A percentile compares a stretch with the other conserved stretches of the same genome.
These are phyloP conservation scores for Plectropomus leopardus DNA, from an alignment of 2,113 vertebrate species.

Conservation along the genomic window DNA sequence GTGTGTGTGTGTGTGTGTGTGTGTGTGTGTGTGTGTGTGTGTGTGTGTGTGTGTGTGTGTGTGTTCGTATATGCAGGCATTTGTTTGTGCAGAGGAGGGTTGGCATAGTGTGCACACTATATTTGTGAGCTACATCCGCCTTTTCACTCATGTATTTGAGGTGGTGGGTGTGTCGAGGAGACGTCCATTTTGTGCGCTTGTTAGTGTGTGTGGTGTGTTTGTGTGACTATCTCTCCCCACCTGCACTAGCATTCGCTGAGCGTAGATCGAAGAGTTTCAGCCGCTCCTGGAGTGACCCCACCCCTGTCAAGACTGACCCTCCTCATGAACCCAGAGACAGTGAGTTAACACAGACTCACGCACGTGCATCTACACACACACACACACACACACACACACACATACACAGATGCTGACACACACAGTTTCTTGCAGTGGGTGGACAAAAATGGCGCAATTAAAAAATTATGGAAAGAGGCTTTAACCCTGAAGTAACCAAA, in stretches of 20 bases:
- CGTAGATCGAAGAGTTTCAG: conserved; percentile 99
- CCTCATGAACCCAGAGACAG: conserved; percentile 96
- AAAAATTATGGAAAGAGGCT: neutral
- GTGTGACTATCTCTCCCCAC: conserved; percentile 82
- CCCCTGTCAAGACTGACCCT: conserved; percentile 95
- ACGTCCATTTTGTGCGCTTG: conserved; percentile 23
- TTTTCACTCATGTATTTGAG: conserved; percentile 55
- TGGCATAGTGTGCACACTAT: conserved; percentile 21
- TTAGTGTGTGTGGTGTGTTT: conserved; percentile 38
- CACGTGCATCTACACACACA: conserved; percentile 36
- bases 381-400: neutral
- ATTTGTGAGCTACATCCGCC: conserved; percentile 45
- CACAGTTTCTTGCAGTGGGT: neutral
- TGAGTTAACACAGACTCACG: conserved; percentile 86
- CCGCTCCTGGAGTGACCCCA: conserved; percentile 99
- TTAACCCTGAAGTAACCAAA: conserved; percentile 12
- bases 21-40: conserved; percentile 6
- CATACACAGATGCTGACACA: neutral
- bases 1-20: conserved; percentile 19
- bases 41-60: neutral
- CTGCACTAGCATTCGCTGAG: conserved; percentile 94
- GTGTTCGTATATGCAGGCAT: conserved; percentile 21
- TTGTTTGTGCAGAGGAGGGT: conserved; percentile 46
- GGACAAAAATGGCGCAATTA: neutral
- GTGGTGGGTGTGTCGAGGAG: conserved; percentile 30